Conservation (phyloP, 2,888 invertebrate genomes). For the Nesidiocoris tenuis region DNA sequence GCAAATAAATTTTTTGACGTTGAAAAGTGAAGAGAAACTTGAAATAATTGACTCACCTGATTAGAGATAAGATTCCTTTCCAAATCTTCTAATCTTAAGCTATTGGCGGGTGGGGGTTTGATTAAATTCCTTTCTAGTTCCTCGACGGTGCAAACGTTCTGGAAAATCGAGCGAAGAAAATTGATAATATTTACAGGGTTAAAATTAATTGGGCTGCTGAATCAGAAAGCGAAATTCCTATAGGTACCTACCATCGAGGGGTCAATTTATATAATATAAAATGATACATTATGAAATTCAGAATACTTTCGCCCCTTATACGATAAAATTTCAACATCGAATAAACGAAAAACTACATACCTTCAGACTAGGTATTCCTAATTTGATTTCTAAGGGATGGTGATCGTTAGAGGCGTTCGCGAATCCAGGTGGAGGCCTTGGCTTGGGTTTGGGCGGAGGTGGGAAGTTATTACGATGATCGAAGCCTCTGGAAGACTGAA, state of each 20-base stretch:
- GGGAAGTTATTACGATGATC: constrained; percentile 5
- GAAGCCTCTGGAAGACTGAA: not conserved
- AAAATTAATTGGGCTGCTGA: no score
- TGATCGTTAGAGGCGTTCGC: constrained; percentile 32
- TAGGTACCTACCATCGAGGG: no score
- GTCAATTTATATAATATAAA: no score
- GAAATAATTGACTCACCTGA: not conserved
- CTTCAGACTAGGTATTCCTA: constrained; percentile 40
- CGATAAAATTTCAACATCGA: no score
- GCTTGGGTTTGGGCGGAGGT: constrained; percentile 8
- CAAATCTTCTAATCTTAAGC: constrained; percentile 48
- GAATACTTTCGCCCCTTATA: no score
- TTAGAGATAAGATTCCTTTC: constrained; percentile 46
- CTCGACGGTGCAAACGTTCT: constrained; percentile 71
- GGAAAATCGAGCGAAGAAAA: constrained; percentile 55
- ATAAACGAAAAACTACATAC: no score
- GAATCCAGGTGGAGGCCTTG: constrained; percentile 43
- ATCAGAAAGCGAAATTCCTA: no score
- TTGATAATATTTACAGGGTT: no score
- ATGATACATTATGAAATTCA: no score
- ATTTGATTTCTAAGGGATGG: constrained; percentile 37
- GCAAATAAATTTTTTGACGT: no score
- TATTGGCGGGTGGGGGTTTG: constrained; percentile 52
- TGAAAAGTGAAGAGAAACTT: no score
- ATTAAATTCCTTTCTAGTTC: constrained; percentile 70